phyloP scores from a whole-genome alignment of 2,113 vertebrate genomes.

The Chaetorhynchus papuensis region DNA sequence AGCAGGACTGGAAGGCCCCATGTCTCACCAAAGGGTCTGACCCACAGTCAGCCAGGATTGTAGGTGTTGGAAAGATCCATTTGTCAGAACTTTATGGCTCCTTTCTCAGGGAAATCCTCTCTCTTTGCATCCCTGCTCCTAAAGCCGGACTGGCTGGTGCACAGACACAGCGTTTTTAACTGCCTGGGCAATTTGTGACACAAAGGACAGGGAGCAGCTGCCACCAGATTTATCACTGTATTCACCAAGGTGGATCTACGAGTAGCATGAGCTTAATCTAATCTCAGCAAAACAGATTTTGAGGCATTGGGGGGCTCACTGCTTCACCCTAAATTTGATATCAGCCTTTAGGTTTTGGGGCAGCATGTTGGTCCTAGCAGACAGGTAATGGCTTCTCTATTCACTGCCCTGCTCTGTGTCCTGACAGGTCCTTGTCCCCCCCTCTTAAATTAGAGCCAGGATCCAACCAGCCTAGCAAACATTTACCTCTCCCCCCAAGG shows the following conservation, averaged over 20 bases:
- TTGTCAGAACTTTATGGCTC: background rate
- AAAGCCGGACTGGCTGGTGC: background rate
- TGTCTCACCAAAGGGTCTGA: background rate
- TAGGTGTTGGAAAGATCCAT: background rate
- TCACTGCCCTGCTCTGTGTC: background rate
- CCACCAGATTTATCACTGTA: background rate
- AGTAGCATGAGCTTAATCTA: background rate
- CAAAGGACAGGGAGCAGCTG: background rate
- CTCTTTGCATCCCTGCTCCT: background rate
- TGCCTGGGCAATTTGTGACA: background rate
- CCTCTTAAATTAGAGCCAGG: background rate
- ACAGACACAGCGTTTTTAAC: background rate
- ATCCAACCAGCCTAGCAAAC: background rate
- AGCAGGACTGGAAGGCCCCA: accelerated
- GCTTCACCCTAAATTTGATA: background rate
- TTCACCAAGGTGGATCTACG: background rate
- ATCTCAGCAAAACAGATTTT: background rate
- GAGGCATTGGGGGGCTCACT: background rate
- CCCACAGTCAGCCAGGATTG: background rate
- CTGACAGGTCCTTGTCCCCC: background rate
- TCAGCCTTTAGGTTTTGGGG: background rate
- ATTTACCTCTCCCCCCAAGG: background rate
- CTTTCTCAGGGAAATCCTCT: background rate
- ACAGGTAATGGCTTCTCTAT: background rate
- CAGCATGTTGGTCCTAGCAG: background rate